Percentiles rank a stretch among this genome's conserved stretches.
Evolutionary conservation across 2,888 invertebrate species (phyloP).

Genomic region (Griposia aprilina): DNA sequence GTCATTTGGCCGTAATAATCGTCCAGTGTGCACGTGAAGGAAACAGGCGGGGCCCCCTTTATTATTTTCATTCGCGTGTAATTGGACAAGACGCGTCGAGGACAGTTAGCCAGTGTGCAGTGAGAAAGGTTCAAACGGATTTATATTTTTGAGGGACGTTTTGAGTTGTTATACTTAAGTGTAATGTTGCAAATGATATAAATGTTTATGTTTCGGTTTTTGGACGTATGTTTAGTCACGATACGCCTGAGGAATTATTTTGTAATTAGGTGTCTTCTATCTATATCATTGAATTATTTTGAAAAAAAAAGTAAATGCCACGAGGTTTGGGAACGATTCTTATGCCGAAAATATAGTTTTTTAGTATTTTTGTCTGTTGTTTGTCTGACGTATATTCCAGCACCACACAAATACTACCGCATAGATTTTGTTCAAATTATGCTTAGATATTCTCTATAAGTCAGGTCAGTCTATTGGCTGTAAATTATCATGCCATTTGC

Average conservation of each 20-base stretch:
- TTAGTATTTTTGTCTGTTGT: too few relatives aligned
- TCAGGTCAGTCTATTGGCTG: too few relatives aligned
- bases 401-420: too few relatives aligned
- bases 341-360: too few relatives aligned
- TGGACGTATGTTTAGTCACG: neutral
- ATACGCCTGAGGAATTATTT: neutral
- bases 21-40: conserved; percentile 82
- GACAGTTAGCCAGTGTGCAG: conserved; percentile 25
- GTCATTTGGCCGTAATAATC: conserved; percentile 89
- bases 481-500: too few relatives aligned
- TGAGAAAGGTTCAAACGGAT: conserved; percentile 48
- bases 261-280: neutral
- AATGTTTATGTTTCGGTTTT: neutral
- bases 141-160: conserved; percentile 42
- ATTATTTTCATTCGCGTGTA: conserved; percentile 84
- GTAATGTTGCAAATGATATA: neutral
- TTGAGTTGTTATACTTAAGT: neutral
- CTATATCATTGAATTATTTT: too few relatives aligned
- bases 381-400: too few relatives aligned
- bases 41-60: conserved; percentile 75
- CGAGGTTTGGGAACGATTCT: too few relatives aligned
- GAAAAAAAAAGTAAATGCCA: too few relatives aligned
- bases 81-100: conserved; percentile 74
- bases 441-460: too few relatives aligned
- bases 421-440: too few relatives aligned